Evolutionary conservation across 2,888 invertebrate species (phyloP).

Genomic region (Scaeva pyrastri): DNA sequence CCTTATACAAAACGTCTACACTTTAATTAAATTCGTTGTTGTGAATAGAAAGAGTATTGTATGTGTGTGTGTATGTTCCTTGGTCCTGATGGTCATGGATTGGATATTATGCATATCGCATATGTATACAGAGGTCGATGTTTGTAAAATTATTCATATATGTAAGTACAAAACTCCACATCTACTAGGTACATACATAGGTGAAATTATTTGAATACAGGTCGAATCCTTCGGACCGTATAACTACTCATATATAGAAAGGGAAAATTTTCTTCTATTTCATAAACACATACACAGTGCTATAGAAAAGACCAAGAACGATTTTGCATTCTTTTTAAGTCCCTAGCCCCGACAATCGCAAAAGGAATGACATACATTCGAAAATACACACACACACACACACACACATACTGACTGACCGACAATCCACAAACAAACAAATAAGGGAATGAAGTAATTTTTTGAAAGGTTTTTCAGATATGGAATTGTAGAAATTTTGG

Average conservation of each 20-base stretch:
- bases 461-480: slow-evolving; percentile 37
- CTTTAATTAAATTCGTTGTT: slow-evolving; percentile 73
- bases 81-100: slow-evolving; percentile 5
- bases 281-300: not conserved
- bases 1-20: slow-evolving; percentile 50
- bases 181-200: no score
- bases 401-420: not conserved
- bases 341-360: slow-evolving; percentile 14
- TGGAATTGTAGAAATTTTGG: slow-evolving; percentile 32
- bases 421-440: not conserved
- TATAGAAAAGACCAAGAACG: not conserved
- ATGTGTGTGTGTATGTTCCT: not conserved
- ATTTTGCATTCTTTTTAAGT: not conserved
- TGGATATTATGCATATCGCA: no score
- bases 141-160: not conserved
- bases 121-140: not conserved
- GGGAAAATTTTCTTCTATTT: slow-evolving; percentile 9
- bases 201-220: slow-evolving; percentile 45
- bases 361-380: slow-evolving; percentile 10
- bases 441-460: slow-evolving; percentile 25
- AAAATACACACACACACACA: not conserved
- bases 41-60: slow-evolving; percentile 30
- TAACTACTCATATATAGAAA: not conserved
- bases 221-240: slow-evolving; percentile 38
- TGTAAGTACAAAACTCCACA: not conserved